phyloP scores from a whole-genome alignment of 2,888 invertebrate genomes.

The Archips crataeganus region DNA sequence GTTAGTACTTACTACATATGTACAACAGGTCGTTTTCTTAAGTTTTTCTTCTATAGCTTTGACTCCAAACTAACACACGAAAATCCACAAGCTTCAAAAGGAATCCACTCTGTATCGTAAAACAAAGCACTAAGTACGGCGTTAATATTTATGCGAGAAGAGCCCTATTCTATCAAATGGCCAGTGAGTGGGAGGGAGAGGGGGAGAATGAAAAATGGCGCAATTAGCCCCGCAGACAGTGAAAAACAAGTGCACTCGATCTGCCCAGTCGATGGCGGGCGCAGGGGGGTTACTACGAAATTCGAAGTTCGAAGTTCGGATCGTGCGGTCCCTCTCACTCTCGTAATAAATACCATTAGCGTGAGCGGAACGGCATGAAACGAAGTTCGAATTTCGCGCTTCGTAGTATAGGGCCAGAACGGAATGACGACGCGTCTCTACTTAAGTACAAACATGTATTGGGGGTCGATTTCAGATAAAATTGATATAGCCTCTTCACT shows the following conservation, averaged over 20 bases:
- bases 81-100: background rate
- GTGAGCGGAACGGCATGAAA: too few relatives aligned
- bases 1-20: too few relatives aligned
- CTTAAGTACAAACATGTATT: background rate
- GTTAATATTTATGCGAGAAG: conserved; percentile 41
- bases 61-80: too few relatives aligned
- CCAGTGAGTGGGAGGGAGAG: conserved; percentile 56
- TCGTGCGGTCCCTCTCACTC: too few relatives aligned
- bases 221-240: conserved; percentile 84
- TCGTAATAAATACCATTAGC: too few relatives aligned
- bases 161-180: conserved; percentile 43
- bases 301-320: too few relatives aligned
- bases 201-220: conserved; percentile 80
- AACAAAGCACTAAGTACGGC: conserved; percentile 40
- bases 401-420: too few relatives aligned
- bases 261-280: conserved; percentile 53
- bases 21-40: too few relatives aligned
- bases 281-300: too few relatives aligned
- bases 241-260: conserved; percentile 85
- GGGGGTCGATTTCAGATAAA: background rate
- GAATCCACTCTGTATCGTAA: conserved; percentile 22
- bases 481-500: background rate
- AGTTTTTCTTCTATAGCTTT: too few relatives aligned
- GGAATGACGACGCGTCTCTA: background rate
- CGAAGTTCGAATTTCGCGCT: too few relatives aligned